Evolutionary conservation across 1,140 invertebrate genomes (phyloP), one percentile per base, ranked within the genome.

Genomic region (Leptestheria dahalacensis): DNA sequence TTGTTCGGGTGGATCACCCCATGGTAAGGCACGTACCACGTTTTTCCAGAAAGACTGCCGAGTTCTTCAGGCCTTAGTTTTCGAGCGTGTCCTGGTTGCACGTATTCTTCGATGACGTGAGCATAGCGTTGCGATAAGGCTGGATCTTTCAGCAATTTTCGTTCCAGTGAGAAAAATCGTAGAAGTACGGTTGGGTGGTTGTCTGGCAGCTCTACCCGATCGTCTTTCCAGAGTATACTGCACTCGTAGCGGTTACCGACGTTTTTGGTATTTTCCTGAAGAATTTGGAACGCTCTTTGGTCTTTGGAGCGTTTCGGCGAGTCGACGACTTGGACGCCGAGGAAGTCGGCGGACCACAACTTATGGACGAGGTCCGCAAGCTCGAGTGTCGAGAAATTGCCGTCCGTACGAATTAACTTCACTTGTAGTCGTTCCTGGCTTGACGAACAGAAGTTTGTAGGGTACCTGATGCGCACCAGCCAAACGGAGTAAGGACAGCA

Each of bases 21-120:
- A 41, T 74, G 72, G 67, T 77, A 74, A 9, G 73, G 71, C 15
- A 75, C 68, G 70, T 76, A 68, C 68, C 64, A 67, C 10, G 55
- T 57, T 20, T 24, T 57, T 3, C 33, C 25, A n/a, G 10, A 6
- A 18, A 18, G 25, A 10, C 55, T 33, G 33, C 15, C 15, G 15
- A 41, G 29, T 57, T 57, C 55, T 41, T 46, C 55, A 6, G 53
- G 10, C 33, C 18, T 18, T 18, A 62, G 29, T 46, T 62, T 62
- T 18, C 55, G 6, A 10, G 56, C 55, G 50, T 56, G 60, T 1
- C 58, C 58, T 47, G 60, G 59, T 21, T 46, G 12, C 11, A 63
- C 15, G 47, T 63, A 63, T 12, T 64, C 58, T 1, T 52, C 52
- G 46, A 57, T 51, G 1, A 2, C 61, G n/a, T n/a, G n/a, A n/a